Percentiles rank a stretch among this genome's conserved stretches.
Conservation (phyloP, 2,888 invertebrate species). For the Cheiracanthium punctorium region DNA sequence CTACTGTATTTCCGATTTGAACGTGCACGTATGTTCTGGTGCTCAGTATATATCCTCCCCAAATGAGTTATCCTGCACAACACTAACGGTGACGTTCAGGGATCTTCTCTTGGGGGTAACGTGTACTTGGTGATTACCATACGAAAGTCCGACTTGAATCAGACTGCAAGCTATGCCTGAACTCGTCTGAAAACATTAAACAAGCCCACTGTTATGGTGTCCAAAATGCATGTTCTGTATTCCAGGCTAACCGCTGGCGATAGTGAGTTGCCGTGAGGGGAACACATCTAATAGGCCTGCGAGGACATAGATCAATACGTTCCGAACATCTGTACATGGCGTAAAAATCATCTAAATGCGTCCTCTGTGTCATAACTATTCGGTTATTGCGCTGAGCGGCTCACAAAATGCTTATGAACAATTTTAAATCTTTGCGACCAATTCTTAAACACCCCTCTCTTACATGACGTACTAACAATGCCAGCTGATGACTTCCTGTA, state of each 20-base stretch:
- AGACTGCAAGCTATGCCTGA: background rate
- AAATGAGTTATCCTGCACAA: conserved; percentile 16
- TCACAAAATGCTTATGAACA: background rate
- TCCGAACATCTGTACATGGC: conserved; percentile 3
- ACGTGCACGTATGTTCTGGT: background rate
- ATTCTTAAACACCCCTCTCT: background rate
- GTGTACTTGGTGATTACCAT: background rate
- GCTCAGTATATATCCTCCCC: background rate
- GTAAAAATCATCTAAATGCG: no score
- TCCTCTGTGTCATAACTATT: no score
- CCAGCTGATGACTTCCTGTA: background rate
- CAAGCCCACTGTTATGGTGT: background rate
- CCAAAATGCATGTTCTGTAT: background rate
- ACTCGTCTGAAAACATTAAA: background rate
- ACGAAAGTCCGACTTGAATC: background rate
- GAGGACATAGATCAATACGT: background rate
- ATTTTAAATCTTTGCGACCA: background rate
- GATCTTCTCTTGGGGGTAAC: background rate
- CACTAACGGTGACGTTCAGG: background rate
- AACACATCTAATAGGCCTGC: no score
- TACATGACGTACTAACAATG: conserved; percentile 1
- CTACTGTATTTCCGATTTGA: conserved; percentile 13
- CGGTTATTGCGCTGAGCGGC: no score
- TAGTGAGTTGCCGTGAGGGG: no score
- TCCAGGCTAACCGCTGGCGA: background rate